Evolutionary conservation across 2,113 vertebrate species (phyloP), one percentile per base, ranked within the genome.

Genomic region (Melozone crissalis): DNA sequence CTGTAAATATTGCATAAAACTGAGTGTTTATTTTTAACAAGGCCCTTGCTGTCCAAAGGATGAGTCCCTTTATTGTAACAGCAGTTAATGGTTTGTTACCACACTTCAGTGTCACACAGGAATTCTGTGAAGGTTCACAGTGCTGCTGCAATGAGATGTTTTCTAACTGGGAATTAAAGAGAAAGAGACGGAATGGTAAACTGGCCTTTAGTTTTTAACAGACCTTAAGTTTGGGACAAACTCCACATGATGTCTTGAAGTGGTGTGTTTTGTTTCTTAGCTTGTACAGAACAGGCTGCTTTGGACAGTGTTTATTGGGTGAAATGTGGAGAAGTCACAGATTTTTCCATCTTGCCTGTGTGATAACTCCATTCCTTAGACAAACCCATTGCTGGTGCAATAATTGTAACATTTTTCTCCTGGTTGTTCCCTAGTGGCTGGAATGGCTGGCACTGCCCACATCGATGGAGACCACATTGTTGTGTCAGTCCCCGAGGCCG

Each of bases 391-490:
- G 59, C 58, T 28, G 27, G 44, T 84, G 65, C 90, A 68, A 3
- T 84, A 23, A 30, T 74, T 30, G 79, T 98, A 96, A 98, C 84
- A 7, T 75, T 93, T 84, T 79, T 91, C 87, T 95, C 87, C 94
- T 80, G 49, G 94, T 98, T 97, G 67, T 98, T 93, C 97, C 95
- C 37, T 94, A 99, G 99, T 99, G 98, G 98, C 99, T 96, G 99
- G 99, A 90, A 99, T 99, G 99, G 98, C 99, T 79, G 99, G 99
- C 96, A 98, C 99, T 90, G 99, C 99, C 78, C 99, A 99, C 96
- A 99, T 99, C 54, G 99, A 99, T 57, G 99, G 99, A 73, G 99
- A 99, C 84, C 99, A 99, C 97, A 99, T 99, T 80, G 99, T 99
- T 90, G 99, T 99, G 61, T 99, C 99, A 17, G 99, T 99, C 65